Evolutionary conservation across 2,797 vertebrate genomes (phyloP), one percentile per base, ranked within the genome.

Genomic region (Anableps anableps): DNA sequence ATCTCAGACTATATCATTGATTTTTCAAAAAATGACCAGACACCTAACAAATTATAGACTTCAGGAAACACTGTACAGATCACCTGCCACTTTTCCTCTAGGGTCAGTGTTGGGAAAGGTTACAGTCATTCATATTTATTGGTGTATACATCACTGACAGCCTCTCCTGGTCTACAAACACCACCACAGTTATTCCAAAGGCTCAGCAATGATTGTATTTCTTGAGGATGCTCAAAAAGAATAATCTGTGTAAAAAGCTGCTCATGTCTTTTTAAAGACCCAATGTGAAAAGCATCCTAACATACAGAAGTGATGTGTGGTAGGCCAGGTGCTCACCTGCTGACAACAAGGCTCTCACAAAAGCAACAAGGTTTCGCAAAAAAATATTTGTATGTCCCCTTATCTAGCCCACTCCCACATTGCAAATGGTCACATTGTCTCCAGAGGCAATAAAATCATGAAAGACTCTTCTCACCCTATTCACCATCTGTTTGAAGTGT

Each of bases 81-180:
- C 36, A n/a, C 7, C 73, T 55, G 34, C 23, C 51, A n/a, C 14
- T 29, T 55, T 43, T 41, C 51, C 36, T 41, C 51, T 13, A 16
- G 23, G 73, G 50, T 38, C 51, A 29, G 23, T 17, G 51, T 41
- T 6, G 36, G 51, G 34, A 55, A n/a, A 53, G 72, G 50, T 50
- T 53, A 36, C 31, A 74, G 72, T 53, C 48, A 53, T 36, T 53
- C 72, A 74, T n/a, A 74, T 74, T 55, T 38, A 26, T 74, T 36
- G 19, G 11, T 51, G 72, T 74, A 55, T 55, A 41, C 36, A 38
- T 55, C 73, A 74, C 73, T 19, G 34, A 58, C 36, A 55, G 16
- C n/a, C 51, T 55, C 36, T 16, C 21, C 5, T 53, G 47, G 21
- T 74, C 48, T 74, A 36, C 31, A 74, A 74, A 53, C 48, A 74